A percentile compares a stretch with the other conserved stretches of the same genome.
Evolutionary conservation across 2,888 invertebrate species (phyloP).

Genomic region (Drosophila macrospina): DNA sequence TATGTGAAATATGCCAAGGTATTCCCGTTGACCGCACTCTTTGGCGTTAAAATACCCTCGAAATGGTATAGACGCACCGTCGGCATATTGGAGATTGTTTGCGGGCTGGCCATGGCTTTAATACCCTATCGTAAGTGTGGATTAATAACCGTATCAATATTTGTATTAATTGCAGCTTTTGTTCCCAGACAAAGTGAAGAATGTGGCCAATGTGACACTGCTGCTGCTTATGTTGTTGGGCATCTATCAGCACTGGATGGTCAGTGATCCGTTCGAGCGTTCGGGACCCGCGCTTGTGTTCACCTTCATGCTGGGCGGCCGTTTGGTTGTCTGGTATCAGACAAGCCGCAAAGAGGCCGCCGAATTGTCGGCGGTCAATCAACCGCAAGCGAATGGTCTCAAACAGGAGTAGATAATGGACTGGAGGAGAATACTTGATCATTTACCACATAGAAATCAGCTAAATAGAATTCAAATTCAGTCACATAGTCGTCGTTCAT

Average conservation of each 20-base stretch:
- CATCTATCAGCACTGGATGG: slow-evolving; percentile 96
- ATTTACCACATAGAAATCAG: slow-evolving; percentile 15
- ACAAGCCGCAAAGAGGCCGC: slow-evolving; percentile 87
- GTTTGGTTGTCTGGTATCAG: slow-evolving; percentile 93
- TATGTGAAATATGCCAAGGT: slow-evolving; percentile 98
- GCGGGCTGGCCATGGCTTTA: slow-evolving; percentile 92
- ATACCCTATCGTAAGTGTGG: slow-evolving; percentile 92
- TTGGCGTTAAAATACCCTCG: slow-evolving; percentile 95
- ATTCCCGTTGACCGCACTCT: slow-evolving; percentile 92
- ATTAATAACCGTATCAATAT: background rate
- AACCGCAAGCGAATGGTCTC: slow-evolving; percentile 88
- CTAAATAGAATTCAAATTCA: slow-evolving; percentile 47
- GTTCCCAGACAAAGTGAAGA: slow-evolving; percentile 92
- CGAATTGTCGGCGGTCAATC: slow-evolving; percentile 85
- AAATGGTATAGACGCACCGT: slow-evolving; percentile 96
- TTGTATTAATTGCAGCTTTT: background rate
- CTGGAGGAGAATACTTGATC: slow-evolving; percentile 8
- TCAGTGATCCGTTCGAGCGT: slow-evolving; percentile 96
- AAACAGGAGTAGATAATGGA: slow-evolving; percentile 87
- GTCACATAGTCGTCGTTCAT: slow-evolving; percentile 49
- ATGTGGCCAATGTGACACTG: slow-evolving; percentile 94
- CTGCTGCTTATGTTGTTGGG: slow-evolving; percentile 94
- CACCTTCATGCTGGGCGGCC: slow-evolving; percentile 95
- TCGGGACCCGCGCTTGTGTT: slow-evolving; percentile 96
- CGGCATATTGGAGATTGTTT: slow-evolving; percentile 93